These are phyloP conservation scores for Euwallacea similis DNA, from an alignment of 1,140 invertebrate genomes.

Conservation along the genomic window DNA sequence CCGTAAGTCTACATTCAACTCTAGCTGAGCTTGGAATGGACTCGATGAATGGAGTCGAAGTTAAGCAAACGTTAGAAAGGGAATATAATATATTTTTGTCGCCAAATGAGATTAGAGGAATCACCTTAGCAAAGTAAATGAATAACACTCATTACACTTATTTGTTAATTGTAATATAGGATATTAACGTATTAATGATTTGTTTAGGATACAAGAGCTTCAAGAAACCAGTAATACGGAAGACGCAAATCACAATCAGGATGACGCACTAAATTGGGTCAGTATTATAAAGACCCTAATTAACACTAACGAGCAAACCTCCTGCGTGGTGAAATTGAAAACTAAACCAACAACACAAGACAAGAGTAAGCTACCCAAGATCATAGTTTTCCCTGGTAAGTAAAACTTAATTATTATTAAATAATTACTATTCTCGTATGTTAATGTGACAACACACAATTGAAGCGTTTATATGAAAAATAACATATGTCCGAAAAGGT, in stretches of 20 bases:
- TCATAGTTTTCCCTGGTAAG: slow-evolving; percentile 20
- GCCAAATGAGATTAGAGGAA: slow-evolving; percentile 62
- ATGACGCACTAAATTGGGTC: background rate
- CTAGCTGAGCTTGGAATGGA: slow-evolving; percentile 86
- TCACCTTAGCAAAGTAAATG: slow-evolving; percentile 47
- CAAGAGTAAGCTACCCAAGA: background rate
- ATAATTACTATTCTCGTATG: too few species aligned
- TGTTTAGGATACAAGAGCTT: slow-evolving; percentile 3
- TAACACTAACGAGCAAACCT: background rate
- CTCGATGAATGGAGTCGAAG: slow-evolving; percentile 85
- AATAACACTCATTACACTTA: background rate
- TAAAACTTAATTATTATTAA: too few species aligned
- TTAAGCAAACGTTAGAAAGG: slow-evolving; percentile 68
- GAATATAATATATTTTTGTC: slow-evolving; percentile 65
- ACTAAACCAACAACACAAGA: background rate
- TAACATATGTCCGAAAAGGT: too few species aligned
- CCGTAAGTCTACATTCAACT: slow-evolving; percentile 64
- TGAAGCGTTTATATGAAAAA: too few species aligned
- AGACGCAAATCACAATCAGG: background rate
- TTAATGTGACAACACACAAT: too few species aligned
- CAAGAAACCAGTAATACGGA: background rate
- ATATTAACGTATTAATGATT: background rate
- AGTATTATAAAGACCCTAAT: background rate
- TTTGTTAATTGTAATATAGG: background rate
- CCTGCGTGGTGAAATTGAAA: background rate